These are phyloP conservation scores for Drosophila ezoana DNA, from an alignment of 2,888 invertebrate species.

Conservation along the genomic window DNA sequence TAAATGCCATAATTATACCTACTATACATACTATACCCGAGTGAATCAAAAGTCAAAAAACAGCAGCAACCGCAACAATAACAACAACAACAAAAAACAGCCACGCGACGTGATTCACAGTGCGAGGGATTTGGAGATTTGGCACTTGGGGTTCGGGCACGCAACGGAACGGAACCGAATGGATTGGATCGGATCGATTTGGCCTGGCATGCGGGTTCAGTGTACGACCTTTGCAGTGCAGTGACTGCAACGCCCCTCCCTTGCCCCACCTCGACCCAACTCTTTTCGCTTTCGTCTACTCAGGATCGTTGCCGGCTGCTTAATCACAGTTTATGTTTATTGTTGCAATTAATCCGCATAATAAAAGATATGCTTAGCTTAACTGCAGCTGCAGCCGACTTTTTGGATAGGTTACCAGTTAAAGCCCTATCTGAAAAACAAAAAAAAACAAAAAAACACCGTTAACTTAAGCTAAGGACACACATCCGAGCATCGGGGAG, in stretches of 20 bases:
- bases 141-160: conserved; percentile 18
- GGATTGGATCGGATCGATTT: conserved; percentile 16
- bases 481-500: conserved; percentile 40
- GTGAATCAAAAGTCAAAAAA: conserved; percentile 47
- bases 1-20: conserved; percentile 47
- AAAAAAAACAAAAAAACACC: conserved; percentile 18
- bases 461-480: conserved; percentile 55
- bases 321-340: conserved; percentile 73
- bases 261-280: not conserved
- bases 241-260: conserved; percentile 45
- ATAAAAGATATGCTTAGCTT: conserved; percentile 45
- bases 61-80: conserved; percentile 22
- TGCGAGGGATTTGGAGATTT: conserved; percentile 35
- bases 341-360: conserved; percentile 63
- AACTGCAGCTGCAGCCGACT: conserved; percentile 16
- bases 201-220: conserved; percentile 44
- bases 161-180: conserved; percentile 12
- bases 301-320: conserved; percentile 29
- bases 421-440: conserved; percentile 5
- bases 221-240: conserved; percentile 76
- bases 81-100: conserved; percentile 46
- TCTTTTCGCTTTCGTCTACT: not conserved
- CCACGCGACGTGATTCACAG: conserved; percentile 74
- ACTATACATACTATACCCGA: conserved; percentile 12
- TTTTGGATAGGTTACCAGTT: conserved; percentile 11